Conservation (phyloP, 2,888 invertebrate genomes). For the Erebia ligea region DNA sequence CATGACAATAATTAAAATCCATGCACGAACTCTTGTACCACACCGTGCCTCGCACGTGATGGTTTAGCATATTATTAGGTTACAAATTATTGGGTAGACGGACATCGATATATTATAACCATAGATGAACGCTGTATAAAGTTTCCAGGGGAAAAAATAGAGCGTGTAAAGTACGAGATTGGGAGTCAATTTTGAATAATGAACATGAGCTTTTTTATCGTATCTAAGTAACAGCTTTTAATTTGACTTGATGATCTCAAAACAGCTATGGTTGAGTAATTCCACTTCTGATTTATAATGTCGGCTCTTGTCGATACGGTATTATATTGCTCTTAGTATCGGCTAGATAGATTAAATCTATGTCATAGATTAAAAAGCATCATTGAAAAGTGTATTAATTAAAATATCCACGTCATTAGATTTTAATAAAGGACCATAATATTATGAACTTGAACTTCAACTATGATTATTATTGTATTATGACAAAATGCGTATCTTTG, state of each 20-base stretch:
- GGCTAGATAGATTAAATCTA: no score
- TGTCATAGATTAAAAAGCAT: no score
- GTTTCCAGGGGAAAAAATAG: not conserved
- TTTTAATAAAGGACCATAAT: no score
- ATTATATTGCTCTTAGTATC: no score
- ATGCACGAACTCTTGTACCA: conserved; percentile 80
- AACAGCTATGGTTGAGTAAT: not conserved
- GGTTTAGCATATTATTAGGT: conserved; percentile 74
- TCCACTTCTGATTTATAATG: not conserved
- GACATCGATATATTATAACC: conserved; percentile 19
- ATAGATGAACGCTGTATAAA: not conserved
- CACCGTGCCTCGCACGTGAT: conserved; percentile 72
- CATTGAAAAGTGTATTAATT: not conserved
- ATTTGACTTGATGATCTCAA: no score
- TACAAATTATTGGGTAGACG: conserved; percentile 55
- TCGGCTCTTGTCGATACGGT: no score
- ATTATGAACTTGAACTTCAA: no score
- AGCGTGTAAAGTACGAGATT: no score
- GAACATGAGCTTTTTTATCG: no score
- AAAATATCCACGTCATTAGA: no score
- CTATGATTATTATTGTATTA: not conserved
- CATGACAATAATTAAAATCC: conserved; percentile 82
- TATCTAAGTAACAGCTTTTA: no score
- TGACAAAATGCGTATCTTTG: conserved; percentile 23
- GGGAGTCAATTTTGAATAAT: no score